A percentile compares a stretch with the other conserved stretches of the same genome.
phyloP scores from a whole-genome alignment of 2,113 vertebrate species.

The Centropus unirufus region DNA sequence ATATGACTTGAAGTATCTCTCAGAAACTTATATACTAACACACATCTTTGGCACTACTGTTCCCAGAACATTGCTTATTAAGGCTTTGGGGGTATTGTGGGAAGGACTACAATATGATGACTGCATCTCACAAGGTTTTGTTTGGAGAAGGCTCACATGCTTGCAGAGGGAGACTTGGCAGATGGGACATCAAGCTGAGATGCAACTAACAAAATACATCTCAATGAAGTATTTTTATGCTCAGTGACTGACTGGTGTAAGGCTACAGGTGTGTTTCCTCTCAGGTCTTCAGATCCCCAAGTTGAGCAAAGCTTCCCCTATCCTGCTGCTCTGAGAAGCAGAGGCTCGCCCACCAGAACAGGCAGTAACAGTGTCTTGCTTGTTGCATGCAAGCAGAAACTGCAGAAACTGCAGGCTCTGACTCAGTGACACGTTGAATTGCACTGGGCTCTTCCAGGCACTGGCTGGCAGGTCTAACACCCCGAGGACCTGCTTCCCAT shows the following conservation, averaged over 20 bases:
- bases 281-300: neutral
- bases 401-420: neutral
- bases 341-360: neutral
- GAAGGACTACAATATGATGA: neutral
- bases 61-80: neutral
- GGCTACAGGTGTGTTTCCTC: neutral
- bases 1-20: neutral
- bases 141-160: neutral
- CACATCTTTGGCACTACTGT: neutral
- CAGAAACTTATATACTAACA: neutral
- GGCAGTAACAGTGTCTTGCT: accelerated
- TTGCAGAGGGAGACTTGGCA: neutral
- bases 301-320: neutral
- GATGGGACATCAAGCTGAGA: neutral
- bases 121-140: neutral
- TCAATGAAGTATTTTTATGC: neutral
- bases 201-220: neutral
- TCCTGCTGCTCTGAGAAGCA: neutral
- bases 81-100: neutral
- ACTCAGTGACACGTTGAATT: neutral
- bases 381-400: neutral
- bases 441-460: neutral
- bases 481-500: neutral
- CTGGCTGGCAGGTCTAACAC: neutral
- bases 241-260: neutral